Base-by-base conservation (phyloP, 2,797 vertebrate genomes). In the Carduelis carduelis region DNA sequence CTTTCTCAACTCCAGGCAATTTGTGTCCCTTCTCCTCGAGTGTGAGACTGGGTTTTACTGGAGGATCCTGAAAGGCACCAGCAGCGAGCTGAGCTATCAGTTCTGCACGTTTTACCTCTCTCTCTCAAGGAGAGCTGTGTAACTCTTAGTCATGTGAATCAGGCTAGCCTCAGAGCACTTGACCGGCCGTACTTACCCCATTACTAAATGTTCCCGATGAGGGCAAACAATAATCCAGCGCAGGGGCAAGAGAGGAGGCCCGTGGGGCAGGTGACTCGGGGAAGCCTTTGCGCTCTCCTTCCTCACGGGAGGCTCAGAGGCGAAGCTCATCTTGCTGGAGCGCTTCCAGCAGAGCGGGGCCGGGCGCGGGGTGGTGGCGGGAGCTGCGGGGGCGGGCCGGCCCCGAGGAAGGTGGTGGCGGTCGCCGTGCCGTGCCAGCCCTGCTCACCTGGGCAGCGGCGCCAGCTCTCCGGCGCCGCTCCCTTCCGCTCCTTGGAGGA, bases 81-180 rank as follows among this genome's bases (percentile, higher is more conserved):
- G 23, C 17, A 49, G 22, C 0, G 0, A 56, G 6, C 41, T 56
- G 0, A 52, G 6, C 41, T 56, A 0, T 16, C 30, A n/a, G 10
- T 49, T 41, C 61, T 2, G 2, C 6, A 2, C 5, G 37, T 77
- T 47, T 79, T 69, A 27, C 14, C 16, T 1, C 30, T 35, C 23
- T 28, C 19, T 69, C 12, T 39, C n/a, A 22, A 15, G 55, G 64
- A 37, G 11, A 37, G 11, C 46, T 34, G 21, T 15, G 8, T 47
- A 46, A 50, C 50, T 49, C 2, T 32, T 9, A 32, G 26, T 35
- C 23, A 2, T 22, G 30, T 8, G 43, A 61, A 39, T 49, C 57
- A 9, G 15, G 28, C 12, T 35, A 18, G 7, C 18, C 59, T 55
- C 55, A 9, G 22, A 35, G n/a, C 37, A 2, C 27, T 24, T 20